Conservation (phyloP, 2,113 vertebrate species). For the Todiramphus saurophagus region DNA sequence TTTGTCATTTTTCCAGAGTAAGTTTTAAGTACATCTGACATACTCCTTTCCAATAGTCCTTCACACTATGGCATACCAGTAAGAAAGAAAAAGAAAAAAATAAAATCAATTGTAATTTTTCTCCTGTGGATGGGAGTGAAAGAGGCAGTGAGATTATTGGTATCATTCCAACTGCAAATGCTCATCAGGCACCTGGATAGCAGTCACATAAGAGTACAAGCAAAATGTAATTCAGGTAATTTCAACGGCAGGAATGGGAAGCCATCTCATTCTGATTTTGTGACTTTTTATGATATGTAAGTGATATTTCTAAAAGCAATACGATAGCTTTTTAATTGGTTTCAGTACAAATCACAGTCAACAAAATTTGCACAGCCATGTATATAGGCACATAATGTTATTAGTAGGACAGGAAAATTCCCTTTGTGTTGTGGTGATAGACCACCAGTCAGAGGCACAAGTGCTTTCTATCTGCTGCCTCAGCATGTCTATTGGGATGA, state of each 20-base stretch:
- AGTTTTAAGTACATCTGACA: neutral
- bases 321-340: neutral
- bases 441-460: neutral
- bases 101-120: neutral
- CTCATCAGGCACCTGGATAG: neutral
- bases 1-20: neutral
- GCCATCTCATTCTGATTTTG: neutral
- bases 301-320: neutral
- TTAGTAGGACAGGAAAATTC: neutral
- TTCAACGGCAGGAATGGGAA: neutral
- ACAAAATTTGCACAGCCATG: neutral
- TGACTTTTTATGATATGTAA: neutral
- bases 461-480: neutral
- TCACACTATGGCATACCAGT: neutral
- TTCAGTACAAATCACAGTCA: neutral
- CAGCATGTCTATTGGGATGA: neutral
- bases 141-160: neutral
- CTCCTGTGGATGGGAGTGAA: neutral
- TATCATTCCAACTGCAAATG: neutral
- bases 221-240: neutral
- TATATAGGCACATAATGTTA: neutral
- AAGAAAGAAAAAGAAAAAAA: neutral
- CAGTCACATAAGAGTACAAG: neutral
- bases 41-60: neutral
- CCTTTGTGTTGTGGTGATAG: neutral